Percentiles rank a stretch among this genome's conserved stretches.
phyloP scores from a whole-genome alignment of 2,113 vertebrate species.

The Stegastes partitus region DNA sequence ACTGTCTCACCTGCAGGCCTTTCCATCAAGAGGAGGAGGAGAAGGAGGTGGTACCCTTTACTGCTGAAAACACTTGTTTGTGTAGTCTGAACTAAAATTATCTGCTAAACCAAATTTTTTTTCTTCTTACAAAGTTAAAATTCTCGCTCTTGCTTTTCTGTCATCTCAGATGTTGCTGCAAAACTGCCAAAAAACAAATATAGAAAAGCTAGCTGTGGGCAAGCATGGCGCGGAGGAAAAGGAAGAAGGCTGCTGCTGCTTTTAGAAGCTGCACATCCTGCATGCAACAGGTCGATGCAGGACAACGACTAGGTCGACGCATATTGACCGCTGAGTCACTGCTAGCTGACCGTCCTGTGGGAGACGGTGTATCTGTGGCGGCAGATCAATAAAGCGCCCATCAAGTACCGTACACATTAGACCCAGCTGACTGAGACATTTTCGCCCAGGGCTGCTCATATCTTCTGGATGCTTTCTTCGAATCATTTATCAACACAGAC shows the following conservation, averaged over 20 bases:
- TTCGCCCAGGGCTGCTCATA: background rate
- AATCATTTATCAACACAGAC: slow-evolving; percentile 29
- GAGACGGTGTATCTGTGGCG: slow-evolving; percentile 53
- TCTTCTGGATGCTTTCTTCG: slow-evolving; percentile 20
- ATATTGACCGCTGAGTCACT: slow-evolving; percentile 71
- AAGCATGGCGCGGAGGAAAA: slow-evolving; percentile 5
- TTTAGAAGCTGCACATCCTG: slow-evolving; percentile 49
- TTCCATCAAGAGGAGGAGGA: slow-evolving; percentile 41
- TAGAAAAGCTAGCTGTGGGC: background rate
- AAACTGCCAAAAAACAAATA: background rate
- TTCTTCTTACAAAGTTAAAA: background rate
- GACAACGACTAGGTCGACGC: slow-evolving; percentile 42
- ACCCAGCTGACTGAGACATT: slow-evolving; percentile 57
- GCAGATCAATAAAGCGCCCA: slow-evolving; percentile 64
- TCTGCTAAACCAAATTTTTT: background rate
- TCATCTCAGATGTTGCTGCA: background rate
- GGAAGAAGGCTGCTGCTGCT: slow-evolving; percentile 17
- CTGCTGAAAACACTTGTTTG: background rate
- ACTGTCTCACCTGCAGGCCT: slow-evolving; percentile 74
- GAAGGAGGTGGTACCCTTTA: background rate
- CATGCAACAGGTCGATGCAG: slow-evolving; percentile 54
- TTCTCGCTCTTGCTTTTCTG: too few relatives aligned
- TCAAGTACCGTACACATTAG: slow-evolving; percentile 51
- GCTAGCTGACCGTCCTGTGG: slow-evolving; percentile 41
- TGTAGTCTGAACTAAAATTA: background rate